Evolutionary conservation across 2,888 invertebrate species (phyloP), one percentile per base, ranked within the genome.

Genomic region (Drosophila gaucha): DNA sequence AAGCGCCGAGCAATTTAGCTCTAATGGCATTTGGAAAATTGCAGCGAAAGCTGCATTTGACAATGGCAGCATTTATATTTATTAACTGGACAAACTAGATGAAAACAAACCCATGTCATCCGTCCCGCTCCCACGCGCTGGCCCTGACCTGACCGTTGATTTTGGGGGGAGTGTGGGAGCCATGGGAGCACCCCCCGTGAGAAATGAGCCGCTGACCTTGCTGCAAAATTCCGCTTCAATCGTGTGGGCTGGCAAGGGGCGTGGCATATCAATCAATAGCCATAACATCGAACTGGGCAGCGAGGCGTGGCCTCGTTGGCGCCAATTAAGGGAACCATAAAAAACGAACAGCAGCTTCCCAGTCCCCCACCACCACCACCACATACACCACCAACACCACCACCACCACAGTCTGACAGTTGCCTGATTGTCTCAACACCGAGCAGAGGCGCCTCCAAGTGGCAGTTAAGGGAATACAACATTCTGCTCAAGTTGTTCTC

Each of bases 271-370:
- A 83, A 77, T 80, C 80, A 79, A 77, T 68, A 63, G 62, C 74
- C 74, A 76, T 67, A 74, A 64, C 70, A 75, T 82, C 69, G 67
- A 72, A 66, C 67, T 67, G 60, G 73, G 44, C 68, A 75, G 44
- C 67, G 39, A 55, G 74, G 67, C 80, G 46, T 64, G 71, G 74
- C 51, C 71, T 68, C 67, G 57, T 66, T 77, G 83, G 65, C 83
- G 82, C 79, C 86, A 84, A 84, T 86, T 84, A 86, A 79, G 77
- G 67, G 67, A 30, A 63, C 82, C 80, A 83, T 83, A 83, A 86
- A 86, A 75, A 78, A 73, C 66, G 44, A 66, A 51, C 63, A 70
- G 58, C 49, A 35, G 43, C 24, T n/a, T 26, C n/a, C n/a, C 18
- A 1, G 3, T 16, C 3, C 18, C 10, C 12, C 2, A 12, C 9